A percentile compares a stretch with the other conserved stretches of the same genome.
Evolutionary conservation across 2,113 vertebrate genomes (phyloP).

Genomic region (Toxotes chatareus): DNA sequence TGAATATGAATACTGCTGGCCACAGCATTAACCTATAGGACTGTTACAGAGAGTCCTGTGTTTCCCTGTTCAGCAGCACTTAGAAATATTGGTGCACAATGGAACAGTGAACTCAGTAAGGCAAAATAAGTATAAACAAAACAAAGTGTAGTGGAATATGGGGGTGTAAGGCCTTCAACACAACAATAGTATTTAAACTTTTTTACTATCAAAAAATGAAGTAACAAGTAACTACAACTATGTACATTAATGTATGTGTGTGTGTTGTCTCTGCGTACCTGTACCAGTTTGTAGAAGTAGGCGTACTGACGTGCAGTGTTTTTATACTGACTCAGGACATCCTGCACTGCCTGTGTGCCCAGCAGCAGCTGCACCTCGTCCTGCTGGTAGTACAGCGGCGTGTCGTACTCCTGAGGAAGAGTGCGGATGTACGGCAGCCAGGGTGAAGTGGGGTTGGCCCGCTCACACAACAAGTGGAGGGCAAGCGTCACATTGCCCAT

Average conservation of each 20-base stretch:
- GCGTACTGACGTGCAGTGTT: slow-evolving; percentile 98
- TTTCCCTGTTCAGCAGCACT: background rate
- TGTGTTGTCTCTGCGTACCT: slow-evolving; percentile 81
- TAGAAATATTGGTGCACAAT: background rate
- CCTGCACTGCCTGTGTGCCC: slow-evolving; percentile 94
- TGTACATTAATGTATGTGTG: too few species aligned
- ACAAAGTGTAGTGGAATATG: too few species aligned
- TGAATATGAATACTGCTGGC: too few species aligned
- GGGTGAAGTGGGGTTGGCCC: slow-evolving; percentile 88
- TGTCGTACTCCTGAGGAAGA: slow-evolving; percentile 93
- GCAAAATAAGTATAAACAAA: too few species aligned
- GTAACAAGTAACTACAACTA: background rate
- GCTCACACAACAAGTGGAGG: slow-evolving; percentile 95
- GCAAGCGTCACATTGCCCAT: slow-evolving; percentile 98
- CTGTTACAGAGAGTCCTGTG: background rate
- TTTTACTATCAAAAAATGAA: too few species aligned
- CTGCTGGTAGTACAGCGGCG: slow-evolving; percentile 95
- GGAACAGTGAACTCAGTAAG: too few species aligned
- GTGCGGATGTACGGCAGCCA: slow-evolving; percentile 98
- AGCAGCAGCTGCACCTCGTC: slow-evolving; percentile 93
- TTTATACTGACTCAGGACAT: slow-evolving; percentile 97
- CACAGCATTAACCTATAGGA: too few species aligned
- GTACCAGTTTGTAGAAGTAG: slow-evolving; percentile 98
- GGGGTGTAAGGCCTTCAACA: background rate
- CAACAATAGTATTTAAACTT: background rate